A percentile compares a stretch with the other conserved stretches of the same genome.
These are phyloP conservation scores for Daktulosphaira vitifoliae DNA, from an alignment of 1,140 invertebrate genomes.

Conservation along the genomic window DNA sequence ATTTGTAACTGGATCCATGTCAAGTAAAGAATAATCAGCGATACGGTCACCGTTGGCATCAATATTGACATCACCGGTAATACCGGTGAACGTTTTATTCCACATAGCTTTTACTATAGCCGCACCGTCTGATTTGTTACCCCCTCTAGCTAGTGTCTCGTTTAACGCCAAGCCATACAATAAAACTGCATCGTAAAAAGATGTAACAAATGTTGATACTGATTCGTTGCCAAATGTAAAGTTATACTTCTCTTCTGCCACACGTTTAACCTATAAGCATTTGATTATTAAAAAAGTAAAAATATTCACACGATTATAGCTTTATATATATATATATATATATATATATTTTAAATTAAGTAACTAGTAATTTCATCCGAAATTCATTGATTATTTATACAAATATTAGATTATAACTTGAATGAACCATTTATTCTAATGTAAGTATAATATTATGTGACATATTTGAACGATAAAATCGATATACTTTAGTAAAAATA, in stretches of 20 bases:
- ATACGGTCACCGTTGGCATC: conserved; percentile 82
- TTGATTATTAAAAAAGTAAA: too few relatives aligned
- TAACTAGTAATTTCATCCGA: too few relatives aligned
- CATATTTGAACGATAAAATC: too few relatives aligned
- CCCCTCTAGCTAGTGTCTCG: conserved; percentile 62
- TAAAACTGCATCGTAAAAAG: conserved; percentile 90
- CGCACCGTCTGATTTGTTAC: conserved; percentile 51
- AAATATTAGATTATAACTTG: too few relatives aligned
- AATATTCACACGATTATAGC: too few relatives aligned
- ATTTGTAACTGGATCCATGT: conserved; percentile 73
- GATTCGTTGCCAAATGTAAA: conserved; percentile 66
- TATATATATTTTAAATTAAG: too few relatives aligned
- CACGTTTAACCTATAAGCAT: conserved; percentile 58
- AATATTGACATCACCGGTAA: conserved; percentile 85
- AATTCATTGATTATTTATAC: too few relatives aligned
- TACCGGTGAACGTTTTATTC: conserved; percentile 80
- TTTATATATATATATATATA: too few relatives aligned
- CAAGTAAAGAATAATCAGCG: conserved; percentile 80
- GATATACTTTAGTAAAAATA: too few relatives aligned
- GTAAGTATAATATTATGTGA: too few relatives aligned
- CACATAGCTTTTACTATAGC: conserved; percentile 74
- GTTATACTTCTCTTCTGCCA: conserved; percentile 70
- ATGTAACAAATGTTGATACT: conserved; percentile 78
- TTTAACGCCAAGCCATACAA: conserved; percentile 86
- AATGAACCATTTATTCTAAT: too few relatives aligned